Base-by-base conservation (phyloP, 2,888 invertebrate genomes). In the Cephonodes hylas region DNA sequence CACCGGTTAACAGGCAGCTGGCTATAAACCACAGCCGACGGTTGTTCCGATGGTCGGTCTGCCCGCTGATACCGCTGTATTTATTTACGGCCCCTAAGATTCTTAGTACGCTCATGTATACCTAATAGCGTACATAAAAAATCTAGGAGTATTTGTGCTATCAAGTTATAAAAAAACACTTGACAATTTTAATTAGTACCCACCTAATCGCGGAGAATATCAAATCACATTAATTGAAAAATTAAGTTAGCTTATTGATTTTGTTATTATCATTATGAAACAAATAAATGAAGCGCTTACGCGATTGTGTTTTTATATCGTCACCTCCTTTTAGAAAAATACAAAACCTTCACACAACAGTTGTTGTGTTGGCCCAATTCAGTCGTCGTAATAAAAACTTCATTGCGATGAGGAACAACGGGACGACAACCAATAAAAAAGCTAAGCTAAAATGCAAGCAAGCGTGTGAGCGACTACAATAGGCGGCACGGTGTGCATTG, bases 81-180 rank as follows among this genome's bases (percentile, higher is more conserved):
- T 77, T 81, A 78, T 83, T 86, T 85, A 83, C 81, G 81, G 79
- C 73, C 77, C 71, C 75, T 74, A 76, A 76, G 75, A 73, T 67
- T 71, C 75, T 69, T 72, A 66, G n/a, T n/a, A 64, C 74, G 70
- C 60, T 64, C 67, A 63, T 31, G 38, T 63, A 61, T 60, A 60
- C 58, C 44, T 61, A 38, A 3, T 10, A 38, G n/a, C n/a, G 38
- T 38, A 38, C n/a, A 38, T n/a, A 3, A 4, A 4, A n/a, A n/a
- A 3, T 10, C 5, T 13, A 10, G 38, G 13, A 38, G 13, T 38
- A 38, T 3, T 38, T 38, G 10, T 38, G 38, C 2, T 38, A 38
- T 38, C 3, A 10, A 38, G n/a, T 4, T 4, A 5, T n/a, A 38
- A 5, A 38, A n/a, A n/a, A n/a, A n/a, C n/a, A n/a, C n/a, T n/a